Conservation (phyloP, 2,888 invertebrate genomes). For the Sabatieria punctata region DNA sequence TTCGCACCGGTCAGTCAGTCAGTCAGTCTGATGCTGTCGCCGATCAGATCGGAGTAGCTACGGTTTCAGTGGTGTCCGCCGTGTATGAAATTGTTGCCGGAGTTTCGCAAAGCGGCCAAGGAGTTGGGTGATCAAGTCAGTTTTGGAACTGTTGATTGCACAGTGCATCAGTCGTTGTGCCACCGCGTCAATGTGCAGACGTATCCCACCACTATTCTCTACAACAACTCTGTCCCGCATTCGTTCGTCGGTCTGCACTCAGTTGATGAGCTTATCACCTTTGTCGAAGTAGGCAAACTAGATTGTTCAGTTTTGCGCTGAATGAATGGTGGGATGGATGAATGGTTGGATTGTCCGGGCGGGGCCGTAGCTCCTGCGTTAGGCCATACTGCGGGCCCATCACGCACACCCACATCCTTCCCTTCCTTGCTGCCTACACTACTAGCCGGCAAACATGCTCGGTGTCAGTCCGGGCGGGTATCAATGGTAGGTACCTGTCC, state of each 20-base stretch:
- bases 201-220: slow-evolving; percentile 53
- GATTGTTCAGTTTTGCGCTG: too few relatives aligned
- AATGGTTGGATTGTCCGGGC: too few relatives aligned
- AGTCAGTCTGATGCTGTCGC: too few relatives aligned
- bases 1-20: slow-evolving; percentile 46
- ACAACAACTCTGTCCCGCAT: slow-evolving; percentile 43
- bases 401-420: too few relatives aligned
- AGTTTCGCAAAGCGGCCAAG: slow-evolving; percentile 47
- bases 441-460: too few relatives aligned
- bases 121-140: slow-evolving; percentile 22
- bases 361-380: too few relatives aligned
- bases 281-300: slow-evolving; percentile 41
- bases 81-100: slow-evolving; percentile 50
- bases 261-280: slow-evolving; percentile 46
- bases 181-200: slow-evolving; percentile 30
- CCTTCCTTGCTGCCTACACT: too few relatives aligned
- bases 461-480: too few relatives aligned
- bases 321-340: too few relatives aligned
- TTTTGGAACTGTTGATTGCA: slow-evolving; percentile 53
- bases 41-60: too few relatives aligned
- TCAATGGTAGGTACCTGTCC: too few relatives aligned
- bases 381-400: too few relatives aligned
- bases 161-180: slow-evolving; percentile 45
- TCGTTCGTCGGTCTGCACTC: slow-evolving; percentile 46
- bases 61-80: slow-evolving; percentile 51